Evolutionary conservation across 1,140 invertebrate genomes (phyloP), one percentile per base, ranked within the genome.

Genomic region (Chrysomallon squamiferum): DNA sequence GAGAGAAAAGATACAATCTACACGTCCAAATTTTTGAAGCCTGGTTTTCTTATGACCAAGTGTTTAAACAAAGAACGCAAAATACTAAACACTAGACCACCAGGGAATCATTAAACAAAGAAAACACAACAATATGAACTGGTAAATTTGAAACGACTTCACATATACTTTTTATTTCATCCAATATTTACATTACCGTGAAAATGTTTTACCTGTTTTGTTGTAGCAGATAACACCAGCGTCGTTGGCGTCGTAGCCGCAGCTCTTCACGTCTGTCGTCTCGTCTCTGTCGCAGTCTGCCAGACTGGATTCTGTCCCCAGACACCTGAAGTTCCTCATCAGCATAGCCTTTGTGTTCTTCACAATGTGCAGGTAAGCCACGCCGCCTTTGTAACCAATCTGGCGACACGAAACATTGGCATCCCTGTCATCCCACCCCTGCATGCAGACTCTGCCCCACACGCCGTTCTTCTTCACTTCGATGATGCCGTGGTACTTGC

Each of bases 401-500:
- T 75, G 38, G 64, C 69, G 73, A 58, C 80, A 82, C 1, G 73
- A 69, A 1, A 81, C 73, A 41, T 65, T 69, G n/a, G 79, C 78
- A 30, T 76, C 76, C 25, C 25, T 50, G 30, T 74, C 72, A 20
- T 68, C 69, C 72, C 78, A 81, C 9, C 65, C 68, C 7, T 75
- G 58, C 64, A 68, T 71, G 62, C 80, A 82, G 11, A 82, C 65
- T 9, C 72, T 62, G 2, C 78, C 77, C 78, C 79, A 80, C n/a
- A 76, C 66, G 32, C 77, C 78, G 35, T 77, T 72, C 4, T 72
- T 49, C 18, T 65, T 57, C 11, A 79, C 71, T 49, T 81, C 75
- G 33, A 82, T 32, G 15, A 78, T 77, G 50, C 80, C 78, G 52
- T 78, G 71, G 30, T 72, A 41, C 30, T 59, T 56, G 7, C 62